phyloP scores from a whole-genome alignment of 2,113 vertebrate genomes.

The Ctenodactylus gundi region DNA sequence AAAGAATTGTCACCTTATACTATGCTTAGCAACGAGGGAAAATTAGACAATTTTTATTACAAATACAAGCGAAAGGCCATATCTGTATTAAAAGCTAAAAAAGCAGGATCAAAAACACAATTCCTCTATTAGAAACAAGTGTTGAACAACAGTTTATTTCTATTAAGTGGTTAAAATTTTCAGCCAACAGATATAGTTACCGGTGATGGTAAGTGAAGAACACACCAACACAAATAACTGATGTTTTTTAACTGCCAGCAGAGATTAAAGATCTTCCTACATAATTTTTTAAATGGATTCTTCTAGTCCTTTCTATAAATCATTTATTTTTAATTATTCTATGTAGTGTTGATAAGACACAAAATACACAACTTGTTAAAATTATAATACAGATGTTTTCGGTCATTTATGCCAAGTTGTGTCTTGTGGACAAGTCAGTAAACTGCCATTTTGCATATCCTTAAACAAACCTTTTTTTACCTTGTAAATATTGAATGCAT shows the following conservation, averaged over 20 bases:
- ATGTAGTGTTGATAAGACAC: not conserved
- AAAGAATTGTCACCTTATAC: not conserved
- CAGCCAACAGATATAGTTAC: not conserved
- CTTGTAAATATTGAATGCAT: not conserved
- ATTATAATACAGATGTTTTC: conserved; percentile 3
- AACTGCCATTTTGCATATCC: not conserved
- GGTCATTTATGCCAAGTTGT: not conserved
- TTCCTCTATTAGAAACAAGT: not conserved
- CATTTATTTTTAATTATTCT: conserved; percentile 1
- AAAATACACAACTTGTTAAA: not conserved
- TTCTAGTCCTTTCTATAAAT: not conserved
- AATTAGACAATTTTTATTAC: not conserved
- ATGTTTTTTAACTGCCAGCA: conserved; percentile 21
- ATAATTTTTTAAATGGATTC: not conserved
- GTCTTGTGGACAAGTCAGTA: not conserved
- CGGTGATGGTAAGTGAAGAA: not conserved
- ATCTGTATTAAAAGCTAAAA: conserved; percentile 1
- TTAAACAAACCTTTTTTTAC: not conserved
- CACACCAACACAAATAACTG: conserved; percentile 40
- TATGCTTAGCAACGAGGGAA: not conserved
- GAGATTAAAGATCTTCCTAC: conserved; percentile 16
- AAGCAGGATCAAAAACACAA: conserved; percentile 8
- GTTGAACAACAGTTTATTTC: not conserved
- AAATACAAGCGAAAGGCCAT: conserved; percentile 4
- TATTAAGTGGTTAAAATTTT: conserved; percentile 14